These are phyloP conservation scores for Limanda limanda DNA, from an alignment of 2,113 vertebrate species.

Conservation along the genomic window DNA sequence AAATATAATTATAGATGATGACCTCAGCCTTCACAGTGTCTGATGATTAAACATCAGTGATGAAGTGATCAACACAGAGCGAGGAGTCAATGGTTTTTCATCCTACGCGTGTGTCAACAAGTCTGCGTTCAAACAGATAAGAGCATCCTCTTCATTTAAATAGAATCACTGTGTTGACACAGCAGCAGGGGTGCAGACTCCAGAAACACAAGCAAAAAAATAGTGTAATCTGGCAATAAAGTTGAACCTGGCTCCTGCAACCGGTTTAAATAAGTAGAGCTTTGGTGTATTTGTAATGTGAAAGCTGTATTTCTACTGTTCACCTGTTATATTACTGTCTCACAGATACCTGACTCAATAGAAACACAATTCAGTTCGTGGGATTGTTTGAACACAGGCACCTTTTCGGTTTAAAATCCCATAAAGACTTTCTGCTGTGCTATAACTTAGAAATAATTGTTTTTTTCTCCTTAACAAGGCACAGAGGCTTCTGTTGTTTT, in stretches of 20 bases:
- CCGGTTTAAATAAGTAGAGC: background rate
- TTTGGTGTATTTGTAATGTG: background rate
- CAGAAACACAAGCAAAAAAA: background rate
- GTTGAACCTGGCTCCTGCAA: background rate
- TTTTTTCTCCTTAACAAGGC: background rate
- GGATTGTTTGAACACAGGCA: background rate
- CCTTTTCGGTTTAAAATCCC: background rate
- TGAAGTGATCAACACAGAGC: background rate
- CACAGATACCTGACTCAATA: background rate
- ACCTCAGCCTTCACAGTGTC: background rate
- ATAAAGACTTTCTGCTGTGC: background rate
- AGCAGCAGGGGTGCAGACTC: background rate
- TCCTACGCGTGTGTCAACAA: background rate
- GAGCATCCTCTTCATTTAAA: background rate
- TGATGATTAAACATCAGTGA: background rate
- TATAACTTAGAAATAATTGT: conserved; percentile 4
- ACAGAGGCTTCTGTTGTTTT: background rate
- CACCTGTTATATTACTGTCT: background rate
- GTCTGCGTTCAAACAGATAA: background rate
- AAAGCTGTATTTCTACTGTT: background rate
- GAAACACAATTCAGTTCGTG: background rate
- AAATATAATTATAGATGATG: background rate
- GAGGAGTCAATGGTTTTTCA: background rate
- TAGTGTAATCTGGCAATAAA: background rate
- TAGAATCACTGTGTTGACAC: background rate